Base-by-base conservation (phyloP, 2,113 vertebrate genomes). In the Typhlomys cinereus region DNA sequence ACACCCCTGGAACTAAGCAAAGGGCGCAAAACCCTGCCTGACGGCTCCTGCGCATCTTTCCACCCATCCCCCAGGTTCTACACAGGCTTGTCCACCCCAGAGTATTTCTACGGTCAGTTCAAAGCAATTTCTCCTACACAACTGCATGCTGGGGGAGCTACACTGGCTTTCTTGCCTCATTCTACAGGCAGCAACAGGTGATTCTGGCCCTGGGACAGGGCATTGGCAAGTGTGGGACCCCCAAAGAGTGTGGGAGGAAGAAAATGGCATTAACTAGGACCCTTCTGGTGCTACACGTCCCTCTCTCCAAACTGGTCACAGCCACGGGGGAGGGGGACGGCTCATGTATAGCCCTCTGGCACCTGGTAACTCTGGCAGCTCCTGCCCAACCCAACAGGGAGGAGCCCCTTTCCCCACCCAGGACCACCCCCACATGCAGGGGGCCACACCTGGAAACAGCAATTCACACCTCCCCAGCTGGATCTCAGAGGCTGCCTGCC, bases 361-460 rank as follows among this genome's bases (percentile, higher is more conserved):
- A 90, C 36, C 74, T 89, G 59, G 29, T 61, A 64, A 71, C 64
- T 90, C 25, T 66, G 69, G 36, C n/a, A 86, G 5, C 48, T 91
- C 90, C 82, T 71, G 79, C 78, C 39, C 67, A 88, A 17, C 8
- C 80, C 57, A 36, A 8, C 31, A 80, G 11, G 46, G 59, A 34
- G 39, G 2, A 36, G 10, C 31, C 62, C 61, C 17, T 20, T 44
- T 52, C 87, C 89, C 87, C 41, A n/a, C 62, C 46, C 27, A 4
- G 2, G 34, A 52, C 88, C 41, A 70, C 14, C 7, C 85, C 85
- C 71, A 95, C 34, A 34, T 21, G 71, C 48, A 1, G 41, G 27
- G 21, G 39, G 71, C 74, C 81, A 94, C 67, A 81, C 76, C 84
- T 81, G 1, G 36, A 93, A 95, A 95, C 88, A 64, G 31, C 44